Conservation (phyloP, 2,888 invertebrate species). For the Cheilosia variabilis region DNA sequence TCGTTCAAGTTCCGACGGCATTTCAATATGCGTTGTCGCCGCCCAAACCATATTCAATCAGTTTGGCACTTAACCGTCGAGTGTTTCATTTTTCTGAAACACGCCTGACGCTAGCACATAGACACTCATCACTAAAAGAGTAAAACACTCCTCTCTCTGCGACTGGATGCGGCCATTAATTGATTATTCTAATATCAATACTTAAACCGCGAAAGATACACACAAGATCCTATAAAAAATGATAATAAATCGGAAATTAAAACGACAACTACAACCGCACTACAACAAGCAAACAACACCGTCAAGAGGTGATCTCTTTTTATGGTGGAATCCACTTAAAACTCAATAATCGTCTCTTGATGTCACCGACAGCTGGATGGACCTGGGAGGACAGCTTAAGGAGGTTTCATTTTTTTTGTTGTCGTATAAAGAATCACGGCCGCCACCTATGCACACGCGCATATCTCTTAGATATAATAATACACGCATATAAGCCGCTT, state of each 20-base stretch:
- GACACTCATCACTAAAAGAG: conserved; percentile 20
- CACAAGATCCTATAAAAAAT: conserved; percentile 50
- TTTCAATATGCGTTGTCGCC: conserved; percentile 11
- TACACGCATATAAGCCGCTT: conserved; percentile 65
- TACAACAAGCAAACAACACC: conserved; percentile 52
- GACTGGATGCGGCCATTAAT: conserved; percentile 53
- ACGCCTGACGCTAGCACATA: conserved; percentile 42
- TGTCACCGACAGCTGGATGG: conserved; percentile 59
- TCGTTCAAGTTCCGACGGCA: conserved; percentile 51
- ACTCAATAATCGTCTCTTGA: conserved; percentile 75
- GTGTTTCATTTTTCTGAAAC: conserved; percentile 44
- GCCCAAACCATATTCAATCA: conserved; percentile 52
- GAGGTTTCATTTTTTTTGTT: conserved; percentile 13
- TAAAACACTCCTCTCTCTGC: conserved; percentile 19
- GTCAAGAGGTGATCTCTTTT: conserved; percentile 73
- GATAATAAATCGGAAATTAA: conserved; percentile 75
- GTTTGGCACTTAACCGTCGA: conserved; percentile 63
- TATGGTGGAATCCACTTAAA: conserved; percentile 75
- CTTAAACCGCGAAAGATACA: conserved; percentile 66
- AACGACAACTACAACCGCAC: conserved; percentile 72
- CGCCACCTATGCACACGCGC: conserved; percentile 61
- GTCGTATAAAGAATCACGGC: conserved; percentile 45
- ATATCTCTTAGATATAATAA: conserved; percentile 62
- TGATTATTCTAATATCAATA: conserved; percentile 75
- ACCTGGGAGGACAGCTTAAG: conserved; percentile 15